Percentiles rank a stretch among this genome's conserved stretches.
Conservation (phyloP, 2,888 invertebrate species). For the Bombylius discolor region DNA sequence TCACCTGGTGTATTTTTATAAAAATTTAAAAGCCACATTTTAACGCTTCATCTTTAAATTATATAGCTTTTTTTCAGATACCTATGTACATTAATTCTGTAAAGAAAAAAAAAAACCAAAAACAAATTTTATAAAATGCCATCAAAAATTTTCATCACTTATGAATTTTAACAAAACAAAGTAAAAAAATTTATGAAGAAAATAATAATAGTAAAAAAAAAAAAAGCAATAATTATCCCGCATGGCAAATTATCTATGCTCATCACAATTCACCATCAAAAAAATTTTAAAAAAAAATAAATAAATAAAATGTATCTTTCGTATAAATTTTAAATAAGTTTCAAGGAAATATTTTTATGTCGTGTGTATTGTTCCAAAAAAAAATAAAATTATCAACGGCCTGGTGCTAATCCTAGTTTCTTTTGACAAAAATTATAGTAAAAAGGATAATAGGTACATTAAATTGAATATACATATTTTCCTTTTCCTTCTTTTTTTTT, state of each 20-base stretch:
- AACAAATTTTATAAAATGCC: no score
- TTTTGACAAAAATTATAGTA: neutral
- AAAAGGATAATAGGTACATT: neutral
- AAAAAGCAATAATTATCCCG: neutral
- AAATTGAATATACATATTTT: neutral
- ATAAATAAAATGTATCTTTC: no score
- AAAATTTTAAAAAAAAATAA: neutral
- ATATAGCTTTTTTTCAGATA: no score
- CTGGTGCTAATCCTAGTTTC: conserved; percentile 1
- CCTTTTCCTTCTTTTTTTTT: neutral
- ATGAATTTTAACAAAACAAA: no score
- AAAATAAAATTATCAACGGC: conserved; percentile 1
- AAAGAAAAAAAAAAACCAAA: no score
- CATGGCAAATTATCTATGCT: conserved; percentile 1
- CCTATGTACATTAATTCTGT: no score
- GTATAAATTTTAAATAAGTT: neutral
- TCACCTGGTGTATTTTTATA: no score
- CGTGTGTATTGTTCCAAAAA: neutral
- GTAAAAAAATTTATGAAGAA: no score
- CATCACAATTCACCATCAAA: neutral
- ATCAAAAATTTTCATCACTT: no score
- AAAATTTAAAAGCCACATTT: no score
- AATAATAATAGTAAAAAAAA: neutral
- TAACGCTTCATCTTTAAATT: no score
- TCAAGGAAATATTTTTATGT: neutral